Conservation (phyloP, 1,140 invertebrate genomes). For the Drosophila sulfurigaster region DNA sequence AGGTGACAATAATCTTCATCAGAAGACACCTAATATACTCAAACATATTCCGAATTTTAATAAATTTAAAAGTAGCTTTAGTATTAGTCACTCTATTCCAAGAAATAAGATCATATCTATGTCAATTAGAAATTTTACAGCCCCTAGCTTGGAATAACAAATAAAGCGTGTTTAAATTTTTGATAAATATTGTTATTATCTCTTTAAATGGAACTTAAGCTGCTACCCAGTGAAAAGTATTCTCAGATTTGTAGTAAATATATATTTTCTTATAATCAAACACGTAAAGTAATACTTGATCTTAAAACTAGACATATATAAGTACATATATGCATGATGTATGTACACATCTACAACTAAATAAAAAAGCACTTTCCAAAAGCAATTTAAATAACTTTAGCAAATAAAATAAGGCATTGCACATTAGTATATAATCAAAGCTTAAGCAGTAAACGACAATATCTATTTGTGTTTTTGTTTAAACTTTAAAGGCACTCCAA, state of each 20-base stretch:
- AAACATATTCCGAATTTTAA: slow-evolving; percentile 18
- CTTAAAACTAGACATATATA: slow-evolving; percentile 45
- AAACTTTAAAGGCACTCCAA: slow-evolving; percentile 27
- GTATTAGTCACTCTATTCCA: background rate
- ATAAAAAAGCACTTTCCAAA: slow-evolving; percentile 53
- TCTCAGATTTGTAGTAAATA: slow-evolving; percentile 23
- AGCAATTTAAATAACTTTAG: slow-evolving; percentile 37
- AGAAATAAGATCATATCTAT: background rate
- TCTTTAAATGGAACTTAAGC: background rate
- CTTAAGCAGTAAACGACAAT: slow-evolving; percentile 20
- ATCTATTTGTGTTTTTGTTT: slow-evolving; percentile 5
- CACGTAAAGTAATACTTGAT: slow-evolving; percentile 44
- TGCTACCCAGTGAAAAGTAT: background rate
- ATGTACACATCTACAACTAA: slow-evolving; percentile 54
- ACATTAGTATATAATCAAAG: slow-evolving; percentile 30
- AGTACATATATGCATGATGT: slow-evolving; percentile 25
- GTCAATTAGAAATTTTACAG: slow-evolving; percentile 11
- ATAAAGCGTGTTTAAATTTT: background rate
- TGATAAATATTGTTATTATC: background rate
- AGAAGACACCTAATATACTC: background rate
- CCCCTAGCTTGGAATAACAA: background rate
- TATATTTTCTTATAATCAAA: slow-evolving; percentile 35
- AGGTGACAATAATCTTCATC: slow-evolving; percentile 35
- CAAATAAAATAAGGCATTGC: slow-evolving; percentile 47
- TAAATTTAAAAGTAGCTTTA: background rate